These are phyloP conservation scores for Axis porcinus DNA, from an alignment of 2,113 vertebrate genomes.

Conservation along the genomic window DNA sequence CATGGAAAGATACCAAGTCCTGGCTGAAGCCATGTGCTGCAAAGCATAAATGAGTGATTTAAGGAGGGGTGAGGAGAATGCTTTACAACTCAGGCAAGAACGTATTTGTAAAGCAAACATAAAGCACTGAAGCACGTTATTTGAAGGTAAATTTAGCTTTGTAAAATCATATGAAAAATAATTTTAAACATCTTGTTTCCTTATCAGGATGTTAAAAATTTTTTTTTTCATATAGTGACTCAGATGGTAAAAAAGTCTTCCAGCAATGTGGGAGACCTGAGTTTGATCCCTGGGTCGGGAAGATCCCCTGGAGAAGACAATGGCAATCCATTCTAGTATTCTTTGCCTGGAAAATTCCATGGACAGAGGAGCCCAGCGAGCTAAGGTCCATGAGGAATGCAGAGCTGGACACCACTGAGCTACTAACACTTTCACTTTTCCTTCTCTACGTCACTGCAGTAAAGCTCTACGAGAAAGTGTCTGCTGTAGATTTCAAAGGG, in stretches of 20 bases:
- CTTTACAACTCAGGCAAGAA: not conserved
- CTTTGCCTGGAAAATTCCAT: not conserved
- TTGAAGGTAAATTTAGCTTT: constrained; percentile 14
- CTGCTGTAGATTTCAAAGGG: not conserved
- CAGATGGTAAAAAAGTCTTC: not conserved
- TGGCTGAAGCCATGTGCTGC: not conserved
- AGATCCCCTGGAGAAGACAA: not conserved
- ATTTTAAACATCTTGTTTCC: not conserved
- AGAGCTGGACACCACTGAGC: not conserved
- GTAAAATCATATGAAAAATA: not conserved
- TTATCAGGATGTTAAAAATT: not conserved
- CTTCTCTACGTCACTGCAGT: not conserved
- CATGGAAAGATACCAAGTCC: not conserved
- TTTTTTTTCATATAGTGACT: not conserved
- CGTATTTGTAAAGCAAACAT: not conserved
- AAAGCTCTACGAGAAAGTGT: not conserved
- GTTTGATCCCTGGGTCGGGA: not conserved
- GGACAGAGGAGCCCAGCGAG: not conserved
- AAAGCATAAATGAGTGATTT: not conserved
- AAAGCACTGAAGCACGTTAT: not conserved
- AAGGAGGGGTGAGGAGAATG: not conserved
- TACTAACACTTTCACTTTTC: not conserved
- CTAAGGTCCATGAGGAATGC: not conserved
- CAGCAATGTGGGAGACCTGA: not conserved
- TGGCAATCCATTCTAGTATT: not conserved